phyloP scores from a whole-genome alignment of 2,888 invertebrate genomes.

The Dysmachus trigonus region DNA sequence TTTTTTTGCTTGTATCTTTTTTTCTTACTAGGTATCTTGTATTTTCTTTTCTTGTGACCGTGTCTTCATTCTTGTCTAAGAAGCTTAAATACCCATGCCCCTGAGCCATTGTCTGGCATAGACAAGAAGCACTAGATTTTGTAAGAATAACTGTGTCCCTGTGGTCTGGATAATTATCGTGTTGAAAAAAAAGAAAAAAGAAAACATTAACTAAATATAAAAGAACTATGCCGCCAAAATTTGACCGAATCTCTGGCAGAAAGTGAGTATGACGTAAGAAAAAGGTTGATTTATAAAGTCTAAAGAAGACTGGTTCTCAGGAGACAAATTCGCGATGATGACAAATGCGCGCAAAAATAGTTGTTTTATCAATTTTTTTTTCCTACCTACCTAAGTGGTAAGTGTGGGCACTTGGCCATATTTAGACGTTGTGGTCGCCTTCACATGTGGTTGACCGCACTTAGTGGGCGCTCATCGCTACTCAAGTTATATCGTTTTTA shows the following conservation, averaged over 20 bases:
- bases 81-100: background rate
- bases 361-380: background rate
- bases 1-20: constrained; percentile 14
- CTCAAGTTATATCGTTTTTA: background rate
- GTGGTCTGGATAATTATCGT: background rate
- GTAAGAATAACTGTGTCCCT: constrained; percentile 7
- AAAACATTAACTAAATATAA: background rate
- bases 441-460: constrained; percentile 25
- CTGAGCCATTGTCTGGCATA: constrained; percentile 9
- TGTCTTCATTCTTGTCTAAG: background rate
- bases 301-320: background rate
- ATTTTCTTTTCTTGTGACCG: background rate
- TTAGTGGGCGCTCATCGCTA: constrained; percentile 2
- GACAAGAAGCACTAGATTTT: background rate
- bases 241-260: background rate
- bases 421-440: background rate
- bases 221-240: background rate
- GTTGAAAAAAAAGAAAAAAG: background rate
- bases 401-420: constrained; percentile 11
- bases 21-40: too few relatives aligned
- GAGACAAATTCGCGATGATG: background rate
- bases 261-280: constrained; percentile 19
- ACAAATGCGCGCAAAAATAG: background rate
- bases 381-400: background rate
- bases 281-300: background rate